Percentiles rank a stretch among this genome's conserved stretches.
Conservation (phyloP, 2,888 invertebrate genomes). For the Busseola fusca region DNA sequence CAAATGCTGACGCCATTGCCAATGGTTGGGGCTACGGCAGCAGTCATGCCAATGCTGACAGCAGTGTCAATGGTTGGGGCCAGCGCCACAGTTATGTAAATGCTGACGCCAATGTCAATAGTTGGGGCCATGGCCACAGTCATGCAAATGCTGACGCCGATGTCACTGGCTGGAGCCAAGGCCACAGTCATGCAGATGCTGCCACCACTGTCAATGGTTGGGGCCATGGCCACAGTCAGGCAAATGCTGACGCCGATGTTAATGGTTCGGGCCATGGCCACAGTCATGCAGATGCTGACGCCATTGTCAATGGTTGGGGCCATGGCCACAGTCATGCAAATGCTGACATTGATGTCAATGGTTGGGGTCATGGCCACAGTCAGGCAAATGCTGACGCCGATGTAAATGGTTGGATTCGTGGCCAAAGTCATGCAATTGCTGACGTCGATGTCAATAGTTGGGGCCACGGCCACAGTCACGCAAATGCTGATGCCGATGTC, state of each 20-base stretch:
- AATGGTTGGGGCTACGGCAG: neutral
- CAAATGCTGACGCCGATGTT: too few relatives aligned
- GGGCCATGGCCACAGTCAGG: neutral
- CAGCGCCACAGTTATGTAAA: too few relatives aligned
- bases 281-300: too few relatives aligned
- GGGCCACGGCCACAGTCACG: neutral
- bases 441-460: neutral
- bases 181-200: too few relatives aligned
- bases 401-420: too few relatives aligned
- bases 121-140: too few relatives aligned
- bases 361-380: neutral
- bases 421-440: neutral
- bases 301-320: too few relatives aligned
- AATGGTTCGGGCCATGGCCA: too few relatives aligned
- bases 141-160: too few relatives aligned
- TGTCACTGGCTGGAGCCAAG: neutral
- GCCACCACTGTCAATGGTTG: neutral
- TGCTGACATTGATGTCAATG: accelerated
- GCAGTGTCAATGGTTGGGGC: neutral
- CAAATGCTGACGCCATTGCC: neutral
- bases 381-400: too few relatives aligned
- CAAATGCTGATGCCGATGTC: accelerated
- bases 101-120: too few relatives aligned
- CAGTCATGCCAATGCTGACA: neutral
- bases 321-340: too few relatives aligned